Evolutionary conservation across 2,113 vertebrate species (phyloP).

Genomic region (Phoenicopterus ruber): DNA sequence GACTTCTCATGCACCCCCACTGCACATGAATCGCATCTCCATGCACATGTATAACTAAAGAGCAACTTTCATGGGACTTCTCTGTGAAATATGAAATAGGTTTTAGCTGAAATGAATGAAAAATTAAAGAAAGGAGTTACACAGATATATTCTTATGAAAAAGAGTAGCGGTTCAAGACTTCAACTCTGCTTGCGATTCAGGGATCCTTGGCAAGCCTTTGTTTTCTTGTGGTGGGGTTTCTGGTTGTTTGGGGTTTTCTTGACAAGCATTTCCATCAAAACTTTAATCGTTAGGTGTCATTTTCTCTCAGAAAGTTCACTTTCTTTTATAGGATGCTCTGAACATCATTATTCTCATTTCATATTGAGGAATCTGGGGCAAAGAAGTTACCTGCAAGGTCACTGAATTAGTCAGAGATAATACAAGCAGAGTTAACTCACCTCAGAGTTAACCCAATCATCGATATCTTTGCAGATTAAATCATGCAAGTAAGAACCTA

Average conservation of each 20-base stretch:
- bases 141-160: neutral
- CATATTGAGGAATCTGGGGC: neutral
- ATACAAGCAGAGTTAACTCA: neutral
- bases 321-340: neutral
- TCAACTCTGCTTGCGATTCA: neutral
- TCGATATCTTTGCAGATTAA: neutral
- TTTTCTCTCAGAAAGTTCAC: neutral
- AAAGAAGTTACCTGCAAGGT: neutral
- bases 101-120: neutral
- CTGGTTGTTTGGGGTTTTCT: neutral
- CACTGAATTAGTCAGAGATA: neutral
- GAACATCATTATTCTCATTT: neutral
- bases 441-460: neutral
- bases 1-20: neutral
- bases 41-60: neutral
- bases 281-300: neutral
- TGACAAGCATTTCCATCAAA: neutral
- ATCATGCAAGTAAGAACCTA: neutral
- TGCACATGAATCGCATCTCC: neutral
- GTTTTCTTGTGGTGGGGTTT: neutral
- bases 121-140: neutral
- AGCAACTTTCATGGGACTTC: neutral
- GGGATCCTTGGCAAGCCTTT: neutral
- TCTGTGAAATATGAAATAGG: neutral
- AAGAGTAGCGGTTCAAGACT: neutral